Conservation (phyloP, 2,113 vertebrate genomes). For the Macrotis lagotis region DNA sequence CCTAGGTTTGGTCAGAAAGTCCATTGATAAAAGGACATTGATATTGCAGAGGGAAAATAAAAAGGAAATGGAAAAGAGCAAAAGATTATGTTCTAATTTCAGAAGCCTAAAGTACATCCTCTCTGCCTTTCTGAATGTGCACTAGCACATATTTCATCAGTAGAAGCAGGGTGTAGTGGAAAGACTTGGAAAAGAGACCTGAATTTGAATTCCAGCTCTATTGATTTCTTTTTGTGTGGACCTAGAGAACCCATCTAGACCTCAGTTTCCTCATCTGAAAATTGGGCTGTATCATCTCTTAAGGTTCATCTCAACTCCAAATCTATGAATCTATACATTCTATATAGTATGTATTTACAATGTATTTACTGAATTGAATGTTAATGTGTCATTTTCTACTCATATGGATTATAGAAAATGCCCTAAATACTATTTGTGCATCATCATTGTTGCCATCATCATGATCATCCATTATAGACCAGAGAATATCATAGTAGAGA, state of each 20-base stretch:
- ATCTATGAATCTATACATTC: not conserved
- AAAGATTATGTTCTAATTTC: not conserved
- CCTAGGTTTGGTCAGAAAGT: slow-evolving; percentile 53
- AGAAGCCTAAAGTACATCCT: not conserved
- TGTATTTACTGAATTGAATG: not conserved
- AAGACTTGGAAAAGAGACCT: not conserved
- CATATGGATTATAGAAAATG: not conserved
- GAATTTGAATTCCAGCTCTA: not conserved
- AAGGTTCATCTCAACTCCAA: not conserved
- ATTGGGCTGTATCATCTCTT: not conserved
- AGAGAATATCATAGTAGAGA: not conserved
- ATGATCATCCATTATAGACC: not conserved
- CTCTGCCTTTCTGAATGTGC: not conserved
- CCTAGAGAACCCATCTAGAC: not conserved
- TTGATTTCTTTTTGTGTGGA: not conserved
- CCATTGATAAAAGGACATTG: slow-evolving; percentile 19
- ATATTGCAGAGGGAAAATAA: slow-evolving; percentile 48
- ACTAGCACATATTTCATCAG: not conserved
- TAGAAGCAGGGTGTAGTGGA: not conserved
- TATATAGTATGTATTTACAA: not conserved
- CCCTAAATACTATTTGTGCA: not conserved
- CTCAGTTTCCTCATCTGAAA: not conserved
- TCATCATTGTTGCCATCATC: too few species aligned
- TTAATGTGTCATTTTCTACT: not conserved
- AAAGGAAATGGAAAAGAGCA: not conserved